Percentiles rank a stretch among this genome's conserved stretches.
Conservation (phyloP, 2,888 invertebrate species). For the Lithodes maja region DNA sequence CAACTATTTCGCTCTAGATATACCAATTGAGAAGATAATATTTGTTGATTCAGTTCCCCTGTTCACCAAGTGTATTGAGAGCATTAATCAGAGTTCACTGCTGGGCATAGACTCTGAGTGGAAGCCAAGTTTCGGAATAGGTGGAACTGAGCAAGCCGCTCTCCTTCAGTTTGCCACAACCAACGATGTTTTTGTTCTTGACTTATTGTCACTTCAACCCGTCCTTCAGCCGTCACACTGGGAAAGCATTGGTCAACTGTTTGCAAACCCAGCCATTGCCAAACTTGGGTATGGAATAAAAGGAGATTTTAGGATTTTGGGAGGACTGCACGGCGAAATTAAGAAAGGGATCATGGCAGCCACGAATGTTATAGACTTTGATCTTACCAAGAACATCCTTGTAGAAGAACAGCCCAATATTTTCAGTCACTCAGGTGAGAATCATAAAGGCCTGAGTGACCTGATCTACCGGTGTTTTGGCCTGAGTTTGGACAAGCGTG, state of each 20-base stretch:
- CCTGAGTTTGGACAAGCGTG: slow-evolving; percentile 86
- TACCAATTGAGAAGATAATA: slow-evolving; percentile 38
- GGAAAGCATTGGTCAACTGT: slow-evolving; percentile 49
- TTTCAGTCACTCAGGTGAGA: slow-evolving; percentile 26
- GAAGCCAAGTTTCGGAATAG: slow-evolving; percentile 61
- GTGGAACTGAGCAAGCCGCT: slow-evolving; percentile 50
- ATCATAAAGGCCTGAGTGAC: slow-evolving; percentile 80
- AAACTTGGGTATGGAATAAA: slow-evolving; percentile 73
- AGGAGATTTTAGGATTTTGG: slow-evolving; percentile 73
- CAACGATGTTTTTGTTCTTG: slow-evolving; percentile 48
- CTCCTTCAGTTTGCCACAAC: slow-evolving; percentile 55
- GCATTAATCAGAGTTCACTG: slow-evolving; percentile 32
- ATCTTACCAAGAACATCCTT: slow-evolving; percentile 51
- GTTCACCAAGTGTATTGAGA: slow-evolving; percentile 32
- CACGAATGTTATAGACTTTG: slow-evolving; percentile 54
- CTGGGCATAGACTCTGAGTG: slow-evolving; percentile 63
- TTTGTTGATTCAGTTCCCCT: slow-evolving; percentile 37
- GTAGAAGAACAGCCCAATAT: slow-evolving; percentile 38
- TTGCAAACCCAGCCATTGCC: slow-evolving; percentile 52
- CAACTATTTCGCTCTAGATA: slow-evolving; percentile 38
- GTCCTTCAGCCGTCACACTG: slow-evolving; percentile 50
- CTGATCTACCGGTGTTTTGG: slow-evolving; percentile 86
- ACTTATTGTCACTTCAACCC: slow-evolving; percentile 48
- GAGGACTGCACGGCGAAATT: slow-evolving; percentile 70
- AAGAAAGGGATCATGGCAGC: slow-evolving; percentile 21